A percentile compares a stretch with the other conserved stretches of the same genome.
Conservation (phyloP, 2,888 invertebrate species). For the Sesamia inferens region DNA sequence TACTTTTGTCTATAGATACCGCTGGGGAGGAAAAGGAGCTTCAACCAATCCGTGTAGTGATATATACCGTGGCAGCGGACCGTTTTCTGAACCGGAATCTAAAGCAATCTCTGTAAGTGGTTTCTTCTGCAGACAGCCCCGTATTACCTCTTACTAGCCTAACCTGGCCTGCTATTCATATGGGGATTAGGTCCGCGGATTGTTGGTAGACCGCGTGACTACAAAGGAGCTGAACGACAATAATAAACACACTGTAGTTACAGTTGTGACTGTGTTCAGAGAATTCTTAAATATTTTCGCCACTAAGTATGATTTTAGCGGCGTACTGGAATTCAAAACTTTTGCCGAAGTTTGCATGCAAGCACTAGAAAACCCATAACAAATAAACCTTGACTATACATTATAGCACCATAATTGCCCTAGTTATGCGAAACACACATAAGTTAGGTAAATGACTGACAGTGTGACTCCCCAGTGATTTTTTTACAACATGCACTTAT, state of each 20-base stretch:
- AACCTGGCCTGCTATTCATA: not conserved
- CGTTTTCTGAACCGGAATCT: conserved; percentile 97
- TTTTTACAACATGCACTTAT: not conserved
- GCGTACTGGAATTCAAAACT: not conserved
- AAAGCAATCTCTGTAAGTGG: conserved; percentile 89
- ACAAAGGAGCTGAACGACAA: not conserved
- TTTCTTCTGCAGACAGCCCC: not conserved
- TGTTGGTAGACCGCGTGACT: too few relatives aligned
- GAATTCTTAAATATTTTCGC: not conserved
- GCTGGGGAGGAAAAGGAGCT: conserved; percentile 96
- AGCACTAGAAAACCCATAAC: not conserved
- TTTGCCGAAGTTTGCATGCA: not conserved
- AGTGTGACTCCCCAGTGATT: not conserved
- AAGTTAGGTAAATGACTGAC: conserved; percentile 11
- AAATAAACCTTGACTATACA: conserved; percentile 16
- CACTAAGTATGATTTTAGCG: not conserved
- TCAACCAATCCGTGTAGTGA: conserved; percentile 95
- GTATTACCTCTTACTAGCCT: too few relatives aligned
- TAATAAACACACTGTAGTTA: too few relatives aligned
- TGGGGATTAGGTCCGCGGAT: not conserved
- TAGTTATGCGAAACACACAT: not conserved
- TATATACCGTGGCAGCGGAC: conserved; percentile 94
- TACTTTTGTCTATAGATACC: conserved; percentile 86
- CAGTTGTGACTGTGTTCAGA: not conserved
- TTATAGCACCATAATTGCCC: conserved; percentile 22